A percentile compares a stretch with the other conserved stretches of the same genome.
These are phyloP conservation scores for Sympetrum striolatum DNA, from an alignment of 2,888 invertebrate genomes.

Conservation along the genomic window DNA sequence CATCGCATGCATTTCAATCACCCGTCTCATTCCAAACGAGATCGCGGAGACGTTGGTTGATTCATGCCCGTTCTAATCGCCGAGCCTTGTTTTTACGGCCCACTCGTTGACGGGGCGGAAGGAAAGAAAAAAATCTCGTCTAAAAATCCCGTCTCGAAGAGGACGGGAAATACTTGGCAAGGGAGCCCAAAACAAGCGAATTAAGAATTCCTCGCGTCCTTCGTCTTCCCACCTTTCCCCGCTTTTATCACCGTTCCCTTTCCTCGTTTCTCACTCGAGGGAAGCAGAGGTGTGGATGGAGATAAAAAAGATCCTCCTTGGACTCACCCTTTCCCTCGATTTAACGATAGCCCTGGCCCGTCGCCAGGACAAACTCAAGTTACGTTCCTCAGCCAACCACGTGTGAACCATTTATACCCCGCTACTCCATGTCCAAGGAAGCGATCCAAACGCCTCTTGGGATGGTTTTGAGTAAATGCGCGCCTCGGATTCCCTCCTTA, in stretches of 20 bases:
- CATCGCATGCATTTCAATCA: background rate
- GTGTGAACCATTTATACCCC: background rate
- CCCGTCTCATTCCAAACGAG: background rate
- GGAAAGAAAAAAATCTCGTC: background rate
- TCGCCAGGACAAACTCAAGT: background rate
- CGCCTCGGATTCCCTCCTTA: background rate
- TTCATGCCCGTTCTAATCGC: background rate
- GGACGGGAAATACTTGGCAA: background rate
- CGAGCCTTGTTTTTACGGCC: background rate
- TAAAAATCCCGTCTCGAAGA: background rate
- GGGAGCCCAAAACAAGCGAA: background rate
- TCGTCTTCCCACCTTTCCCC: background rate
- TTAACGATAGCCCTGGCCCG: background rate
- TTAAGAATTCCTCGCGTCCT: background rate
- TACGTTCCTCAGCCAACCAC: background rate
- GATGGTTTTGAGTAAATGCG: background rate
- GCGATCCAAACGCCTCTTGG: background rate
- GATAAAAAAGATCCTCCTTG: background rate
- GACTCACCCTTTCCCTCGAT: background rate
- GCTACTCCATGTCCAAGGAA: background rate
- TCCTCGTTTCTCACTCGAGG: background rate
- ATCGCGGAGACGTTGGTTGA: background rate
- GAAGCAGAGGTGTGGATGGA: background rate
- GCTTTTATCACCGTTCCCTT: background rate
- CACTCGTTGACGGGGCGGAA: background rate